A percentile compares a stretch with the other conserved stretches of the same genome.
phyloP scores from a whole-genome alignment of 2,888 invertebrate genomes.

The Pseudoips prasinana region DNA sequence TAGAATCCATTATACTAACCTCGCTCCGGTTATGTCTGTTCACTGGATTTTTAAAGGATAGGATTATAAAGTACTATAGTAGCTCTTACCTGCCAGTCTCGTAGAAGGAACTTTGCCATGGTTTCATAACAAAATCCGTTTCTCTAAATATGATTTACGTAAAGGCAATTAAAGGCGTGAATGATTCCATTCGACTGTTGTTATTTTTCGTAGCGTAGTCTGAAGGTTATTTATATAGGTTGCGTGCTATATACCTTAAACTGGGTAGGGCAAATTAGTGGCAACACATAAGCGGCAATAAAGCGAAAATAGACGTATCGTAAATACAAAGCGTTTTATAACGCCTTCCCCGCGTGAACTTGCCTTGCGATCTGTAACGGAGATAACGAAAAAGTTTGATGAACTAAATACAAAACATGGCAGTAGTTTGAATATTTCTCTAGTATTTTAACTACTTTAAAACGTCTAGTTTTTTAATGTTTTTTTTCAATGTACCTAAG shows the following conservation, averaged over 20 bases:
- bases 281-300: conserved; percentile 50
- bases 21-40: too few species aligned
- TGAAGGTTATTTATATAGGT: conserved; percentile 41
- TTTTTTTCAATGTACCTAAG: too few species aligned
- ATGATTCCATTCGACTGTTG: conserved; percentile 28
- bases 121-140: too few species aligned
- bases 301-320: conserved; percentile 56
- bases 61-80: too few species aligned
- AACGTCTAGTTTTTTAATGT: too few species aligned
- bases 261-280: conserved; percentile 44
- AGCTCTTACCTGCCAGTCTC: too few species aligned
- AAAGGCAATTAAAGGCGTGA: conserved; percentile 36
- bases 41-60: too few species aligned
- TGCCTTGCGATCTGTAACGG: conserved; percentile 40
- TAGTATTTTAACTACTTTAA: too few species aligned
- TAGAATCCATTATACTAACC: too few species aligned
- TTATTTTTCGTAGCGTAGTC: conserved; percentile 31
- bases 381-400: conserved; percentile 50
- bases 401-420: conserved; percentile 28
- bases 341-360: conserved; percentile 42
- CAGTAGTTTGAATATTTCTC: neutral
- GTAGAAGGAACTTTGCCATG: too few species aligned
- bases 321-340: conserved; percentile 59
- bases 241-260: conserved; percentile 44
- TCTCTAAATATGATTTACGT: neutral